phyloP scores from a whole-genome alignment of 2,113 vertebrate species.

The Microtus pennsylvanicus region DNA sequence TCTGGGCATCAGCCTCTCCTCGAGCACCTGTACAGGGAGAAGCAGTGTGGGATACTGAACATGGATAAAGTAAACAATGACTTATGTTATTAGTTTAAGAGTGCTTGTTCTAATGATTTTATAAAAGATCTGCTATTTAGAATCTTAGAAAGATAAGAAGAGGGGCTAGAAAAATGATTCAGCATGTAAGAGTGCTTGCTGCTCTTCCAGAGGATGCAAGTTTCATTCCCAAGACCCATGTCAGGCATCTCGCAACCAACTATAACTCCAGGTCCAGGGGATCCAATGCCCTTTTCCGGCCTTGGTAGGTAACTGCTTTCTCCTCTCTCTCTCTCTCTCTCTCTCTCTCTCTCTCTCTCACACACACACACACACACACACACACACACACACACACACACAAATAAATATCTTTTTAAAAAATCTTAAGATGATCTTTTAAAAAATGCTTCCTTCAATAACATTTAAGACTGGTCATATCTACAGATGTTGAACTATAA shows the following conservation, averaged over 20 bases:
- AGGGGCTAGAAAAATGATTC: neutral
- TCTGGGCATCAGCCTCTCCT: slow-evolving; percentile 97
- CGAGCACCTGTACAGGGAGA: slow-evolving; percentile 89
- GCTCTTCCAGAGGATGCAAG: neutral
- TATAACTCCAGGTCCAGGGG: neutral
- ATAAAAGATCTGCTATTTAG: neutral
- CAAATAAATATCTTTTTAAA: neutral
- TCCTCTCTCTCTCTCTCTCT: no score
- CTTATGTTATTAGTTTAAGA: slow-evolving; percentile 29
- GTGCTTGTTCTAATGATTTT: neutral
- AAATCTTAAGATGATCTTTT: neutral
- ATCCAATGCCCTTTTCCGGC: neutral
- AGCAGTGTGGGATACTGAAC: neutral
- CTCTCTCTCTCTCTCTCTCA: no score
- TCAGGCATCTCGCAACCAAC: neutral
- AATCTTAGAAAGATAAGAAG: neutral
- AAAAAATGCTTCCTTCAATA: slow-evolving; percentile 19
- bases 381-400: neutral
- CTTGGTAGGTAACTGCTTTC: neutral
- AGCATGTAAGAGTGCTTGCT: neutral
- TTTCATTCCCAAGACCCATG: neutral
- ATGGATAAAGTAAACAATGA: slow-evolving; percentile 24
- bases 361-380: rapidly evolving
- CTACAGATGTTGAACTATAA: neutral
- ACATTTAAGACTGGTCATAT: slow-evolving; percentile 4